Conservation (phyloP, 2,888 invertebrate species). For the Actias luna region DNA sequence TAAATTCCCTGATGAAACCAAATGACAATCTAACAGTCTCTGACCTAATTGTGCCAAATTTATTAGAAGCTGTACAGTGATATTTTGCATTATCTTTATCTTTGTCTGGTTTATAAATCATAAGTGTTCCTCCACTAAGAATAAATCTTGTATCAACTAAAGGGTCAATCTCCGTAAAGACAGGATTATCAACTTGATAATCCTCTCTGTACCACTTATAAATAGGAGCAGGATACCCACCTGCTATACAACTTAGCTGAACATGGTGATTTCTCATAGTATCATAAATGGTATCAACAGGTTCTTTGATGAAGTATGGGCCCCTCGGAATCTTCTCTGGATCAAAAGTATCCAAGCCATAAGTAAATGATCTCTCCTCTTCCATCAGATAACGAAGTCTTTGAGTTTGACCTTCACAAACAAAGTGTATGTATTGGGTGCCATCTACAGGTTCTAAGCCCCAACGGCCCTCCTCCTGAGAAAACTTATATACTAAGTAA, state of each 20-base stretch:
- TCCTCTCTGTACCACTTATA: conserved; percentile 96
- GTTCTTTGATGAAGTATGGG: conserved; percentile 94
- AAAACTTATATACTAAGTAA: conserved; percentile 90
- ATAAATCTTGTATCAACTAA: conserved; percentile 88
- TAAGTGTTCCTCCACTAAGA: conserved; percentile 94
- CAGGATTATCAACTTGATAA: conserved; percentile 89
- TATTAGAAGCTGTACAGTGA: conserved; percentile 95
- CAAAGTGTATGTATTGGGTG: conserved; percentile 88
- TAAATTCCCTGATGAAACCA: conserved; percentile 95
- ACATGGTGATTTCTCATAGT: conserved; percentile 89
- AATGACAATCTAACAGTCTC: conserved; percentile 94
- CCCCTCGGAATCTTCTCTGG: conserved; percentile 91
- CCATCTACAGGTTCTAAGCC: conserved; percentile 91
- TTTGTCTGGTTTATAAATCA: conserved; percentile 92
- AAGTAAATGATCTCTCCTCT: conserved; percentile 91
- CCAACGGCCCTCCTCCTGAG: conserved; percentile 88
- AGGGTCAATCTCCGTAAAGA: conserved; percentile 89
- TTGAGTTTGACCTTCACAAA: conserved; percentile 93
- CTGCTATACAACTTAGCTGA: conserved; percentile 89
- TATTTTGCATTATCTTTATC: conserved; percentile 92
- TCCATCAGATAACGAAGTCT: conserved; percentile 86
- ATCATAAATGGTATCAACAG: conserved; percentile 91
- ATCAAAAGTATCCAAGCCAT: conserved; percentile 91
- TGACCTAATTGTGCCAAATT: conserved; percentile 93
- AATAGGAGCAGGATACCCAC: conserved; percentile 93